phyloP scores from a whole-genome alignment of 2,113 vertebrate species.

The Channa maculata region DNA sequence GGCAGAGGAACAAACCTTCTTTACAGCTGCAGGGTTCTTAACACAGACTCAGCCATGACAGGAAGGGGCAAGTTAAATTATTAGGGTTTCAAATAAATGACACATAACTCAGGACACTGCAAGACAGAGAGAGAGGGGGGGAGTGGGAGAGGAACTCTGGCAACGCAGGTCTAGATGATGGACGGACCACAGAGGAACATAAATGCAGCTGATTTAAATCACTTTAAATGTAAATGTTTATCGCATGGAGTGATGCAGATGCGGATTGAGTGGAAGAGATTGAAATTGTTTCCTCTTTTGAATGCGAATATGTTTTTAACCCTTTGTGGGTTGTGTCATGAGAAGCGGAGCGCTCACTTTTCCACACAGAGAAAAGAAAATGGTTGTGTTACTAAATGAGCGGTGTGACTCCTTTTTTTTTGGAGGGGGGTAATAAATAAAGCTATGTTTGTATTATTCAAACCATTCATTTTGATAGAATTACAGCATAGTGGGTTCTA shows the following conservation, averaged over 20 bases:
- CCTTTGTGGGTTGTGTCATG: slow-evolving; percentile 22
- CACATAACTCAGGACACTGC: slow-evolving; percentile 81
- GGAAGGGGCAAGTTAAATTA: slow-evolving; percentile 78
- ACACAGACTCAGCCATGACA: slow-evolving; percentile 55
- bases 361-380: not conserved
- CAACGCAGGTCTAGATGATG: slow-evolving; percentile 74
- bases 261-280: slow-evolving; percentile 70
- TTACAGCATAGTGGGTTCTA: not conserved
- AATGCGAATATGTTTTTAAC: slow-evolving; percentile 67
- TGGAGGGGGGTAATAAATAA: too few species aligned
- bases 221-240: slow-evolving; percentile 88
- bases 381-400: slow-evolving; percentile 1
- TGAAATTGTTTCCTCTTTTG: slow-evolving; percentile 76
- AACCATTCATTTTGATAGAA: not conserved
- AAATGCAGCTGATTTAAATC: slow-evolving; percentile 84
- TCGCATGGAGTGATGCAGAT: slow-evolving; percentile 82
- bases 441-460: not conserved
- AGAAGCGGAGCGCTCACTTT: not conserved
- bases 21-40: slow-evolving; percentile 70
- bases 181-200: slow-evolving; percentile 79
- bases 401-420: not conserved
- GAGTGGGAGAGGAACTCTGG: slow-evolving; percentile 33
- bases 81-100: slow-evolving; percentile 84
- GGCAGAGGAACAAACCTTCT: slow-evolving; percentile 31
- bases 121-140: slow-evolving; percentile 30